Evolutionary conservation across 2,888 invertebrate genomes (phyloP).

Genomic region (Galerucella nymphaeae): DNA sequence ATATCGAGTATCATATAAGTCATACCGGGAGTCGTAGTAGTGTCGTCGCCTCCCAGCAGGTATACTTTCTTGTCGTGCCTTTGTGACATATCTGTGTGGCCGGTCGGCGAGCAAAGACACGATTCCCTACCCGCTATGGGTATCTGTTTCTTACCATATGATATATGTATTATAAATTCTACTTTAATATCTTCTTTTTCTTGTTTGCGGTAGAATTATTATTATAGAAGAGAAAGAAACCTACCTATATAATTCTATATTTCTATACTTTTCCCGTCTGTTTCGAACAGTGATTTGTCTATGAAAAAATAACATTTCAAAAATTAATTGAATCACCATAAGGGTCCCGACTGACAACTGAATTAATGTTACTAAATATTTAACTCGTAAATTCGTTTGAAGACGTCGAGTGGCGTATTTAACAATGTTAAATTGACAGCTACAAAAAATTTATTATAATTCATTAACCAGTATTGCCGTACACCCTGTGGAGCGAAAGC

Average conservation of each 20-base stretch:
- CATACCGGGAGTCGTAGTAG: constrained; percentile 50
- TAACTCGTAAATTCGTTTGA: not conserved
- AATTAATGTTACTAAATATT: not conserved
- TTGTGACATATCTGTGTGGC: constrained; percentile 59
- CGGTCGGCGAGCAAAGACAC: constrained; percentile 50
- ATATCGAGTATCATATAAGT: constrained; percentile 43
- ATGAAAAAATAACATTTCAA: no score
- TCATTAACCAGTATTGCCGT: constrained; percentile 51
- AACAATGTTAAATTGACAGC: constrained; percentile 45
- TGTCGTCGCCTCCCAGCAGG: constrained; percentile 61
- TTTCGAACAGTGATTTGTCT: no score
- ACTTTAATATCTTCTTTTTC: constrained; percentile 43
- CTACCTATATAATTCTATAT: no score
- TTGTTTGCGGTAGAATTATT: constrained; percentile 33
- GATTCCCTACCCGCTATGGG: constrained; percentile 48
- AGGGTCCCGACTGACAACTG: not conserved
- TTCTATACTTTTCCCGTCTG: no score
- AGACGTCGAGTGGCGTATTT: constrained; percentile 13
- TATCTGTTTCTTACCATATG: constrained; percentile 27
- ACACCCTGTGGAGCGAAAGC: constrained; percentile 49
- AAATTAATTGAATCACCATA: no score
- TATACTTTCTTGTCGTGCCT: constrained; percentile 56
- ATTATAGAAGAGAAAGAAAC: no score
- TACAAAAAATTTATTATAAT: constrained; percentile 48
- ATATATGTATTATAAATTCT: constrained; percentile 44